Evolutionary conservation across 2,113 vertebrate genomes (phyloP).

Genomic region (Seriola dumerili): DNA sequence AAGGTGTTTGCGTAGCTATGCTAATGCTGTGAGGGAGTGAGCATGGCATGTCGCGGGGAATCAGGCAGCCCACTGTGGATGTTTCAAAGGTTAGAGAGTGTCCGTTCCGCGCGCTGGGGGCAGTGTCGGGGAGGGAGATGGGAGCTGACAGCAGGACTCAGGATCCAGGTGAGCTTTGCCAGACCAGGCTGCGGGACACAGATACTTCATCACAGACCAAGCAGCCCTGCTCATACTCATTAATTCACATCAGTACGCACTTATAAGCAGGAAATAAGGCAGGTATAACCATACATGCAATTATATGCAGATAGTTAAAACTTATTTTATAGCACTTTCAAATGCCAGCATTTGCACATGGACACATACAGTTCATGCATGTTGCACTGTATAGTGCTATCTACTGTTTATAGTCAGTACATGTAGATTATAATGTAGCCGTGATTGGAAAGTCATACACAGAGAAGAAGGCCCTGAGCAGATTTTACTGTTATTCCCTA

Average conservation of each 20-base stretch:
- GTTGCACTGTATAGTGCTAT: background rate
- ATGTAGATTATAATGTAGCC: background rate
- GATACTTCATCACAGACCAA: slow-evolving; percentile 59
- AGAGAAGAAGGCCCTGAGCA: background rate
- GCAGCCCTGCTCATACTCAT: slow-evolving; percentile 56
- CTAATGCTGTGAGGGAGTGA: slow-evolving; percentile 68
- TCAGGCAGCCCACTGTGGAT: slow-evolving; percentile 70
- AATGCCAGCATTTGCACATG: slow-evolving; percentile 44
- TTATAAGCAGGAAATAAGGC: slow-evolving; percentile 24
- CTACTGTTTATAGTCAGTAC: background rate
- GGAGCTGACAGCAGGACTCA: slow-evolving; percentile 75
- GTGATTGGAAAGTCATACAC: background rate
- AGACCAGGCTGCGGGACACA: slow-evolving; percentile 70
- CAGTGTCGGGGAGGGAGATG: slow-evolving; percentile 64
- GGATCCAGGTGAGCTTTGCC: slow-evolving; percentile 77
- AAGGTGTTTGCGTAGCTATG: slow-evolving; percentile 68
- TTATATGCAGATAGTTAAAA: slow-evolving; percentile 24
- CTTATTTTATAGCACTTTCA: slow-evolving; percentile 33
- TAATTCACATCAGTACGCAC: slow-evolving; percentile 58
- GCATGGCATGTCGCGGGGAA: slow-evolving; percentile 70
- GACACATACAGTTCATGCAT: background rate
- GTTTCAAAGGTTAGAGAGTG: slow-evolving; percentile 77
- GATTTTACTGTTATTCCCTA: background rate
- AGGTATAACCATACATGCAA: slow-evolving; percentile 4
- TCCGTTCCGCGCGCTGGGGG: slow-evolving; percentile 61